phyloP scores from a whole-genome alignment of 2,888 invertebrate species.

The Bugula neritina region DNA sequence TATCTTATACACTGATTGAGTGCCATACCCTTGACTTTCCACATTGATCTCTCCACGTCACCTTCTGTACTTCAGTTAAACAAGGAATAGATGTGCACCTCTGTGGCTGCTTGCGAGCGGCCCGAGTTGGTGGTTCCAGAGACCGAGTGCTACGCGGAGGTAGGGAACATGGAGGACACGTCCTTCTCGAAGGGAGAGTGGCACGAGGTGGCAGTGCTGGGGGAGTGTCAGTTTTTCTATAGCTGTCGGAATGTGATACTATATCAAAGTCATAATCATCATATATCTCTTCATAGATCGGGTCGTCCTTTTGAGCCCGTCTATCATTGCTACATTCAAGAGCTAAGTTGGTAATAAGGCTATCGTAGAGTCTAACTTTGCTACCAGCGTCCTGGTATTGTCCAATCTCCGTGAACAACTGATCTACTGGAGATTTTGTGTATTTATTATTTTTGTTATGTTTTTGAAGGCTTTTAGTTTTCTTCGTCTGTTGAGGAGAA shows the following conservation, averaged over 20 bases:
- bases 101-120: not conserved
- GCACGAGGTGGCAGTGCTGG: constrained; percentile 12
- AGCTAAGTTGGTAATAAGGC: constrained; percentile 11
- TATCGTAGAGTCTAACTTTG: constrained; percentile 19
- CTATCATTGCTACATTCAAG: not conserved
- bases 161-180: too few relatives aligned
- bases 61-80: constrained; percentile 25
- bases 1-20: not conserved
- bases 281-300: constrained; percentile 19
- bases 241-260: constrained; percentile 16
- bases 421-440: constrained; percentile 18
- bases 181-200: not conserved
- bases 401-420: constrained; percentile 12
- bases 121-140: too few relatives aligned
- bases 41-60: not conserved
- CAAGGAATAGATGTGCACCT: not conserved
- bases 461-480: not conserved
- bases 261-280: constrained; percentile 22
- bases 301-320: not conserved
- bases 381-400: constrained; percentile 3
- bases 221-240: not conserved
- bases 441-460: constrained; percentile 6
- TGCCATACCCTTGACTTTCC: not conserved
- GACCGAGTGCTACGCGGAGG: too few relatives aligned
- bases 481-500: not conserved